These are phyloP conservation scores for Danionella cerebrum DNA, from an alignment of 2,113 vertebrate species.

Conservation along the genomic window DNA sequence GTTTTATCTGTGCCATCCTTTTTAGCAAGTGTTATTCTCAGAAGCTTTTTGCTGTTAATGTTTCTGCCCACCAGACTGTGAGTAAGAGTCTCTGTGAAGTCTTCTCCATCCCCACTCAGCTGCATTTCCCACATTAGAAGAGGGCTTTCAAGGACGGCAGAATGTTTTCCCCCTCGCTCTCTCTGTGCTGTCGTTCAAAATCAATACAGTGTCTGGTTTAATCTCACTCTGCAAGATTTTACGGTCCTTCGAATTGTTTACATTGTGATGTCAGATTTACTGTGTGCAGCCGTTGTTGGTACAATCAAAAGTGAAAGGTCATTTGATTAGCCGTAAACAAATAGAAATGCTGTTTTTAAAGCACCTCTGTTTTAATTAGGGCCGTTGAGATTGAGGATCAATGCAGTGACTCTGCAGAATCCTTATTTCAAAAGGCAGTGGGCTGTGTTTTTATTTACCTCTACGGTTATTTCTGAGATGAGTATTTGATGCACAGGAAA, in stretches of 20 bases:
- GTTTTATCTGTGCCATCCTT: neutral
- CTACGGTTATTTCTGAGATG: neutral
- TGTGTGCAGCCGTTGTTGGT: neutral
- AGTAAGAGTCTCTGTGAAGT: neutral
- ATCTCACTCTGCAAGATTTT: neutral
- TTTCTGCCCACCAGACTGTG: neutral
- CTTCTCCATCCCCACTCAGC: neutral
- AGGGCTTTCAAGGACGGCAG: constrained; percentile 18
- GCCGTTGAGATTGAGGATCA: neutral
- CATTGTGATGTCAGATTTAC: neutral
- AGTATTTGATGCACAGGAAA: neutral
- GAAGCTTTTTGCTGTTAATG: neutral
- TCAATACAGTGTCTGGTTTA: neutral
- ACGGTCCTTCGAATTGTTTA: neutral
- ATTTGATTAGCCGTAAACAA: constrained; percentile 7
- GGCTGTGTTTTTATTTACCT: neutral
- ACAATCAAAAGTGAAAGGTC: neutral
- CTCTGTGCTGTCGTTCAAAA: neutral
- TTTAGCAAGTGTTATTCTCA: neutral
- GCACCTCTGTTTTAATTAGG: neutral
- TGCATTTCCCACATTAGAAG: constrained; percentile 6
- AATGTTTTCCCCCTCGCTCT: neutral
- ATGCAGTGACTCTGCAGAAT: neutral
- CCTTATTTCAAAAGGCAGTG: neutral
- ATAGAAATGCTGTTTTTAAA: neutral